Base-by-base conservation (phyloP, 2,888 invertebrate genomes). In the Lithophane leautieri region DNA sequence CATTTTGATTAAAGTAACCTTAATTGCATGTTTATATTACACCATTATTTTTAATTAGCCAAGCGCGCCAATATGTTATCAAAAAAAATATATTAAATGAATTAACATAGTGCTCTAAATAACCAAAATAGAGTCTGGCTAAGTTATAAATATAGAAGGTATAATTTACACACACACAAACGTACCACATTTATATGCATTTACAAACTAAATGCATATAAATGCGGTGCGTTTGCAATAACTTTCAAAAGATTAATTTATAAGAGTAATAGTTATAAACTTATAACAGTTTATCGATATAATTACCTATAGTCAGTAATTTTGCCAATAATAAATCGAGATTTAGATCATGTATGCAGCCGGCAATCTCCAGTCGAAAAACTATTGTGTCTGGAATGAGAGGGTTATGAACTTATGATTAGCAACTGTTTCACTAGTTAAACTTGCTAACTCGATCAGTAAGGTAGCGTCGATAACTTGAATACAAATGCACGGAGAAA, bases 91-190 rank as follows among this genome's bases (percentile, higher is more conserved):
- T 50, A 54, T 34, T 14, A 56, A n/a, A n/a, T n/a, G n/a, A 34
- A 81, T 75, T 62, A 56, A 56, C 74, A 47, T 52, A 82, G 52
- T 44, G 62, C n/a, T 63, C 40, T 63, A 68, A 69, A 79, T 82
- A 34, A 44, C 44, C 4, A 34, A n/a, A n/a, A 50, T 19, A 4
- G 25, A 40, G 22, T 7, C 34, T 16, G 44, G 11, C n/a, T 9
- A 34, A 19, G 2, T 47, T 40, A 40, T 69, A n/a, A 11, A 52
- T 52, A n/a, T 22, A 52, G 7, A 50, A 19, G 9, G n/a, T n/a
- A n/a, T n/a, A n/a, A n/a, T n/a, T n/a, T n/a, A n/a, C n/a, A n/a
- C n/a, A n/a, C n/a, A n/a, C n/a, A n/a, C n/a, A n/a, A n/a, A n/a
- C n/a, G n/a, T n/a, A n/a, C n/a, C n/a, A n/a, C n/a, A n/a, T n/a